Conservation (phyloP, 2,113 vertebrate genomes). For the Xenopus borealis region DNA sequence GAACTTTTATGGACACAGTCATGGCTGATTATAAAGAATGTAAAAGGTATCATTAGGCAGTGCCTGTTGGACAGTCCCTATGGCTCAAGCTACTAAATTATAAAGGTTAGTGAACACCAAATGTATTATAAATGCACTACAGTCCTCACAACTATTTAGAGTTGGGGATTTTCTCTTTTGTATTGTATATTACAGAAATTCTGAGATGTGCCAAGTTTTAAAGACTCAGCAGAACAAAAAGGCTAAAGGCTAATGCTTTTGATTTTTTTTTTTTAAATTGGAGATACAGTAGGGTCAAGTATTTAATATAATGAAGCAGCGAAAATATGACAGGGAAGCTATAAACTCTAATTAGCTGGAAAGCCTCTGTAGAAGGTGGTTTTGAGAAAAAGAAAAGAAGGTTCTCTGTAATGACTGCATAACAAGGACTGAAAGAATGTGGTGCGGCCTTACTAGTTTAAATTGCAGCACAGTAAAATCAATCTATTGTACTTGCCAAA, state of each 20-base stretch:
- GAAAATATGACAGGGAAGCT: constrained; percentile 28
- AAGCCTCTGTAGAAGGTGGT: constrained; percentile 18
- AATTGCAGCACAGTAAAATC: constrained; percentile 1
- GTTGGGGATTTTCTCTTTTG: background rate
- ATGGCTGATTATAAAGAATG: no score
- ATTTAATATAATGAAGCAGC: constrained; percentile 16
- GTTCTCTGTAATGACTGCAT: background rate
- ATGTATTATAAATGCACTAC: background rate
- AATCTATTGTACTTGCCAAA: no score
- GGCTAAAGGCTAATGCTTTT: constrained; percentile 23
- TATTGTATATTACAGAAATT: constrained; percentile 2
- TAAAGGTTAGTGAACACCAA: no score
- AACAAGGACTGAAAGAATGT: background rate
- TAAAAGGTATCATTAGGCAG: no score
- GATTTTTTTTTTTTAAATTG: constrained; percentile 22
- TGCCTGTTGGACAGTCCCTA: no score
- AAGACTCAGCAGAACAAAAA: constrained; percentile 3
- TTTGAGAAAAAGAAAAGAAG: constrained; percentile 13
- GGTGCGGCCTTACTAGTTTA: background rate
- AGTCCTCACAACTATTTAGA: background rate
- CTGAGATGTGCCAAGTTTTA: constrained; percentile 10
- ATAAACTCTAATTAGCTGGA: constrained; percentile 35
- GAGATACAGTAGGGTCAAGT: constrained; percentile 36
- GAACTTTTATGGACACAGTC: no score
- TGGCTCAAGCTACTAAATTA: no score